Percentiles rank a stretch among this genome's conserved stretches.
These are phyloP conservation scores for Gopherus evgoodei DNA, from an alignment of 2,113 vertebrate genomes.

Conservation along the genomic window DNA sequence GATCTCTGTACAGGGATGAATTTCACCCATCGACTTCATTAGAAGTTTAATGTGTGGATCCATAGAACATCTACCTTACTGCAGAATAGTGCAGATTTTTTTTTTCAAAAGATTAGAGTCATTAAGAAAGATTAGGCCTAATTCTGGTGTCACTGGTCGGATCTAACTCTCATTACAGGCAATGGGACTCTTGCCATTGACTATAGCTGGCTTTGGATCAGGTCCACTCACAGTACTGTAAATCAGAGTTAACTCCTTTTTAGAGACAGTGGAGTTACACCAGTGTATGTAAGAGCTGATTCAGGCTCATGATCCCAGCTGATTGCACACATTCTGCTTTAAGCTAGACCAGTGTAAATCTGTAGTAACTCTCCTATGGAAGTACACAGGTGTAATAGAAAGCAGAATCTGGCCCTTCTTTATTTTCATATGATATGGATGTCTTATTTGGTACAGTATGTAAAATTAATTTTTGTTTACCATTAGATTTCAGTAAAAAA, in stretches of 20 bases:
- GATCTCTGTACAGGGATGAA: neutral
- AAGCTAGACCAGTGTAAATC: neutral
- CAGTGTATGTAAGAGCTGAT: neutral
- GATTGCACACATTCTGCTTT: neutral
- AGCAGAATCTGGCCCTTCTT: neutral
- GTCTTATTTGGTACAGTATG: neutral
- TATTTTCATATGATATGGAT: neutral
- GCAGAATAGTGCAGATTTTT: neutral
- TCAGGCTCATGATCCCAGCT: neutral
- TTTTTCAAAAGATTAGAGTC: neutral
- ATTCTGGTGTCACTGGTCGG: neutral
- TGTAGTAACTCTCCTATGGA: neutral
- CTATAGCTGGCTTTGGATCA: neutral
- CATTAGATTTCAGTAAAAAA: constrained; percentile 68
- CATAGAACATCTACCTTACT: neutral
- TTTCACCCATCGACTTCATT: neutral
- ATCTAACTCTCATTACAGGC: neutral
- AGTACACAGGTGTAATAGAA: neutral
- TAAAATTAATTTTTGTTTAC: constrained; percentile 27
- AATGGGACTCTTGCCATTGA: neutral
- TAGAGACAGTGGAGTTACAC: neutral
- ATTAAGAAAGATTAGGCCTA: neutral
- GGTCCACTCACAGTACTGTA: neutral
- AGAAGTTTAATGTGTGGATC: neutral
- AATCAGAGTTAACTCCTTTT: neutral